phyloP scores from a whole-genome alignment of 1,140 invertebrate genomes.

The Parasteatoda tepidariorum region DNA sequence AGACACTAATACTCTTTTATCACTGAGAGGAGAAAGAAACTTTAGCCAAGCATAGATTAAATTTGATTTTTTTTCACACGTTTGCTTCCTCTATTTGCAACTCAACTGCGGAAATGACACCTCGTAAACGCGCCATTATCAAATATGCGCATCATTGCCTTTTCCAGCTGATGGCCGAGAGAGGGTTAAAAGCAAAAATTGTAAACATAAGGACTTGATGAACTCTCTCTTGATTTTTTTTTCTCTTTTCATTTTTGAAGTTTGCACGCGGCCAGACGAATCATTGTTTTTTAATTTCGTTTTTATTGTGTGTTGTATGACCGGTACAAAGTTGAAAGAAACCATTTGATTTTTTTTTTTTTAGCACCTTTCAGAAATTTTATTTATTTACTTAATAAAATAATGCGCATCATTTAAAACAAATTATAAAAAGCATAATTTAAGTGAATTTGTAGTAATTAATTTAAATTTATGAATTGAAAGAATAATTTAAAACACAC shows the following conservation, averaged over 20 bases:
- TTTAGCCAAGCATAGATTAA: too few relatives aligned
- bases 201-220: background rate
- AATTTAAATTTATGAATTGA: too few relatives aligned
- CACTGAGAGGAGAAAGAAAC: too few relatives aligned
- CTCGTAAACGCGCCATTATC: slow-evolving; percentile 34
- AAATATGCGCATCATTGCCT: background rate
- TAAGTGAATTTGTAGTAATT: too few relatives aligned
- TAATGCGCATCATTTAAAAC: too few relatives aligned
- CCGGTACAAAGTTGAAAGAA: background rate
- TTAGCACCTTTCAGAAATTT: background rate
- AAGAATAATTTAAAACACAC: too few relatives aligned
- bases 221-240: too few relatives aligned
- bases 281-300: background rate
- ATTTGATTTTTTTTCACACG: background rate
- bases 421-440: too few relatives aligned
- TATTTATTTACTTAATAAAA: too few relatives aligned
- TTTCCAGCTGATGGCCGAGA: slow-evolving; percentile 9
- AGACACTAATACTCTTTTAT: too few relatives aligned
- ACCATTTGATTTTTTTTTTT: background rate
- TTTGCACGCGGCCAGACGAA: background rate
- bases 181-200: background rate
- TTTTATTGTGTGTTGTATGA: background rate
- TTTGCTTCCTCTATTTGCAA: background rate
- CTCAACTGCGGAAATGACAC: slow-evolving; percentile 17
- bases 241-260: background rate